phyloP scores from a whole-genome alignment of 2,113 vertebrate genomes.

The Balaeniceps rex region DNA sequence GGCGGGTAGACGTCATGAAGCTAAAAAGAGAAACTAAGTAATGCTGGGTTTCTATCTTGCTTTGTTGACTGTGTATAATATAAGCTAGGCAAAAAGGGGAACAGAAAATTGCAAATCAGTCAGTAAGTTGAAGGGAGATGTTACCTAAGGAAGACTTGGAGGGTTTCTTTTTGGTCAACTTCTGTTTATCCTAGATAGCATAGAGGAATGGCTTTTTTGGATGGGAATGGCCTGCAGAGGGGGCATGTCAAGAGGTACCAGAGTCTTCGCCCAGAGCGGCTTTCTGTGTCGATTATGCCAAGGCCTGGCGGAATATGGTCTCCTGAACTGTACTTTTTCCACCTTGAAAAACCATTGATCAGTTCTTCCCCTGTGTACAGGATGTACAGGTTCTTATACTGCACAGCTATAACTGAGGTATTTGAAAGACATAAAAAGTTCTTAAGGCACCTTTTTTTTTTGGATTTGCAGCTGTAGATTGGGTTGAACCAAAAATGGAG shows the following conservation, averaged over 20 bases:
- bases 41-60: not conserved
- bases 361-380: not conserved
- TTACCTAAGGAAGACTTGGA: not conserved
- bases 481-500: not conserved
- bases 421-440: not conserved
- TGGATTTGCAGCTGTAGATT: not conserved
- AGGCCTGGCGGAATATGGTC: not conserved
- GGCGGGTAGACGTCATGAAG: not conserved
- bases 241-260: not conserved
- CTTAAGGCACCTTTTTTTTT: not conserved
- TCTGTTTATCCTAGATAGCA: not conserved
- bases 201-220: not conserved
- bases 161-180: not conserved
- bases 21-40: constrained; percentile 42
- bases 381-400: not conserved
- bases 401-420: too few species aligned
- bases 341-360: not conserved
- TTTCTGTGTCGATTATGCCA: accelerated
- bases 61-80: not conserved
- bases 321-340: not conserved
- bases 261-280: not conserved
- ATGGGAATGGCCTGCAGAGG: not conserved
- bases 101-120: constrained; percentile 19
- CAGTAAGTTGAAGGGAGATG: not conserved
- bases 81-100: not conserved